phyloP scores from a whole-genome alignment of 2,113 vertebrate species.

The Oryzias woworae region DNA sequence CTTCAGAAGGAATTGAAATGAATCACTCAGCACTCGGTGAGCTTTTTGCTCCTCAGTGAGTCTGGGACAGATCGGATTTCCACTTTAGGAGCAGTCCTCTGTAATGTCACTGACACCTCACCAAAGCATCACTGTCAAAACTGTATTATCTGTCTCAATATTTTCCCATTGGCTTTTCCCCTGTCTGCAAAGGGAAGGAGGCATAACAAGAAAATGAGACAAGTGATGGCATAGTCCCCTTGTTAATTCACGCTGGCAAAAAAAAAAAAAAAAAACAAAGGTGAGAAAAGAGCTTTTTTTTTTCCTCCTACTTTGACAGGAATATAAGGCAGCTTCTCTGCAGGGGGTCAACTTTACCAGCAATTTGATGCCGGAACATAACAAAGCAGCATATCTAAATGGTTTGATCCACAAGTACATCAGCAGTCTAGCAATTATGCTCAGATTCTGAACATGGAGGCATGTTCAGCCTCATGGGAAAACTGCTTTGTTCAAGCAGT shows the following conservation, averaged over 20 bases:
- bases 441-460: constrained; percentile 29
- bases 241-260: constrained; percentile 41
- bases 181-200: constrained; percentile 25
- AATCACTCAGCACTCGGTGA: constrained; percentile 46
- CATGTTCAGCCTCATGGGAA: constrained; percentile 33
- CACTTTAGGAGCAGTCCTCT: constrained; percentile 58
- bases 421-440: constrained; percentile 48
- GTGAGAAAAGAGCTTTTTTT: constrained; percentile 4
- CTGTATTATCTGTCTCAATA: constrained; percentile 57
- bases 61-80: constrained; percentile 65
- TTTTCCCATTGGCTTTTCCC: constrained; percentile 57
- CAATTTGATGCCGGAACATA: constrained; percentile 36
- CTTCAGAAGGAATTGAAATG: constrained; percentile 63
- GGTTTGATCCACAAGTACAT: constrained; percentile 21
- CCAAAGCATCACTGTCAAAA: constrained; percentile 55
- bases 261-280: neutral
- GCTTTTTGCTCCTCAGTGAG: constrained; percentile 40
- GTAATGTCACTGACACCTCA: constrained; percentile 52
- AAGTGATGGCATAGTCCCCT: constrained; percentile 41
- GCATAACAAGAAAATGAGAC: constrained; percentile 45
- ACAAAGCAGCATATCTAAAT: constrained; percentile 17
- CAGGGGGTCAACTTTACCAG: constrained; percentile 32
- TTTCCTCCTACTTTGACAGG: constrained; percentile 35
- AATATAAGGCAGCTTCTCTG: constrained; percentile 35
- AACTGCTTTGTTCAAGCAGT: constrained; percentile 12